Conservation (phyloP, 2,113 vertebrate species). For the Coptodon rendalli region DNA sequence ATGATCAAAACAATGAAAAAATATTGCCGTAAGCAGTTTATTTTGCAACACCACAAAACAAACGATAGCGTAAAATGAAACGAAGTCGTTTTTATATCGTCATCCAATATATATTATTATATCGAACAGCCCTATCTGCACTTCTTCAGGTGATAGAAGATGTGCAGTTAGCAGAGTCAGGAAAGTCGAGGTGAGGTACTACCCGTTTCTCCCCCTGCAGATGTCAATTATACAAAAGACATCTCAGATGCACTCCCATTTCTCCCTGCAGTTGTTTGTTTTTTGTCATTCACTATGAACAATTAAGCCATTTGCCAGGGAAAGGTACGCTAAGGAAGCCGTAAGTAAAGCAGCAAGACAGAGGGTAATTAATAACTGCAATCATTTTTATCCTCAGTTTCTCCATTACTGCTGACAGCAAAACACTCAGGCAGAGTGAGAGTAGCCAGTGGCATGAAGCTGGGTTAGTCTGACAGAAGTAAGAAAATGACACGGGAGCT, state of each 20-base stretch:
- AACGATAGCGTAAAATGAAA: background rate
- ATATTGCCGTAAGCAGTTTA: background rate
- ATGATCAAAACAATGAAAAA: background rate
- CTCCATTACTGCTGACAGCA: background rate
- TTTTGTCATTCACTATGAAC: background rate
- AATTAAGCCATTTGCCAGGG: slow-evolving; percentile 13
- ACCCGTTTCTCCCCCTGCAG: background rate
- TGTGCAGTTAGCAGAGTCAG: background rate
- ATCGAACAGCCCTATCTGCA: background rate
- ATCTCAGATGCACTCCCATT: background rate
- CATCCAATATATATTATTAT: background rate
- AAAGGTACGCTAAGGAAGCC: background rate
- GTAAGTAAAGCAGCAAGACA: background rate
- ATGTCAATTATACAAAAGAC: background rate
- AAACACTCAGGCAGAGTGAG: background rate
- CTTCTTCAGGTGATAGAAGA: background rate
- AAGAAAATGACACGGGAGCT: background rate
- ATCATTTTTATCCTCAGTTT: background rate
- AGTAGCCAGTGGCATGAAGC: background rate
- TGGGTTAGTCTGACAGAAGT: background rate
- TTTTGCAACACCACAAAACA: background rate
- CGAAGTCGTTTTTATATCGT: background rate
- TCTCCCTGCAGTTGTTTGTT: background rate
- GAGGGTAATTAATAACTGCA: background rate
- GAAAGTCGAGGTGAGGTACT: background rate